Conservation (phyloP, 2,797 vertebrate species). For the Argentina silus region DNA sequence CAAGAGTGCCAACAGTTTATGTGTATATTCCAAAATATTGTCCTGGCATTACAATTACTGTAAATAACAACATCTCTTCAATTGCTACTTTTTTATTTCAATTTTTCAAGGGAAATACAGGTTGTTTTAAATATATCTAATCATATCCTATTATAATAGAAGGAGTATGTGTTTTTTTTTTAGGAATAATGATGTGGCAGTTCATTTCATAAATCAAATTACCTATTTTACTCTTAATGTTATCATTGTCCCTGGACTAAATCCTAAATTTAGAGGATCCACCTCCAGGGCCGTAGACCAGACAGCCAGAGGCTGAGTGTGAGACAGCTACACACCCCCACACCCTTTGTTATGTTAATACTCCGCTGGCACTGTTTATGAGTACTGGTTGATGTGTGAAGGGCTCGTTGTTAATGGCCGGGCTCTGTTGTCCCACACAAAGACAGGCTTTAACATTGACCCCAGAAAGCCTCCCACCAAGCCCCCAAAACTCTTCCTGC, state of each 20-base stretch:
- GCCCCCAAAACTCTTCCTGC: constrained; percentile 74
- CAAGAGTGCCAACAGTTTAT: background rate
- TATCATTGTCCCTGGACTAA: background rate
- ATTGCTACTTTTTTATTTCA: too few species aligned
- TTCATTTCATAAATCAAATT: background rate
- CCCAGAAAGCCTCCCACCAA: constrained; percentile 68
- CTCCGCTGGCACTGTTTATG: constrained; percentile 72
- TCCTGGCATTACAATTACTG: too few species aligned
- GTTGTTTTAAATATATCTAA: too few species aligned
- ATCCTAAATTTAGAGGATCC: background rate
- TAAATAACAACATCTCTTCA: too few species aligned
- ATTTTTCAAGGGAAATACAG: too few species aligned
- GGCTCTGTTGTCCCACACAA: constrained; percentile 72
- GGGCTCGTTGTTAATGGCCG: constrained; percentile 75
- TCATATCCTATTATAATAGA: too few species aligned
- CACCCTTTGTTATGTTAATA: constrained; percentile 82
- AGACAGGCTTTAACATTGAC: constrained; percentile 76
- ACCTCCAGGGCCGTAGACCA: constrained; percentile 29
- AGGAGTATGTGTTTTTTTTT: background rate
- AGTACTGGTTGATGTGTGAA: constrained; percentile 76
- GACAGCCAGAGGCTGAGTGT: constrained; percentile 49
- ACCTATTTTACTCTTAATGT: background rate
- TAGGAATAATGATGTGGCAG: background rate
- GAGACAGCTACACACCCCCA: constrained; percentile 55
- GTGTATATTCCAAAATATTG: too few species aligned